Evolutionary conservation across 2,888 invertebrate species (phyloP).

Genomic region (Cheilosia urbana): DNA sequence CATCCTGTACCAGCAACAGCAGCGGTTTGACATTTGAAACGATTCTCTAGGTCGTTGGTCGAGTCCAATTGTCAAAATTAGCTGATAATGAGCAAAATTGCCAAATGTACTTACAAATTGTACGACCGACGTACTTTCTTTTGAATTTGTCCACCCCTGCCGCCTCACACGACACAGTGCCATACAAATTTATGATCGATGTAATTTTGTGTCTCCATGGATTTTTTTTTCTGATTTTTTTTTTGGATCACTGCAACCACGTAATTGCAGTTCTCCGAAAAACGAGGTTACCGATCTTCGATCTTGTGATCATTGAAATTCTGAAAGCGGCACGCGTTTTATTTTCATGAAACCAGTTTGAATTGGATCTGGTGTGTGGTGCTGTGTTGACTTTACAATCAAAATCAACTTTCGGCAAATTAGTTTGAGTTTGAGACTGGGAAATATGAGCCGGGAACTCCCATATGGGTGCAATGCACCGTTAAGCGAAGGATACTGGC

Average conservation of each 20-base stretch:
- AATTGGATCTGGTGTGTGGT: conserved; percentile 5
- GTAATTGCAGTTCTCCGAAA: conserved; percentile 55
- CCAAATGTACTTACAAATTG: conserved; percentile 22
- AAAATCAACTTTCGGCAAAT: conserved; percentile 27
- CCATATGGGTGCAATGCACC: conserved; percentile 54
- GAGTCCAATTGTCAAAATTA: conserved; percentile 43
- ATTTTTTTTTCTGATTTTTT: background rate
- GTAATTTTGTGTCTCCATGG: conserved; percentile 4
- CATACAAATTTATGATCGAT: background rate
- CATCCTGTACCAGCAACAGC: conserved; percentile 32
- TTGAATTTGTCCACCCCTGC: conserved; percentile 34
- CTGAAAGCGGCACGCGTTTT: conserved; percentile 26
- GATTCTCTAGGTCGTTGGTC: background rate
- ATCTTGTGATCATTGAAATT: conserved; percentile 45
- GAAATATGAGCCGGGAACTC: conserved; percentile 18
- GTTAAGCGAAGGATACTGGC: conserved; percentile 28
- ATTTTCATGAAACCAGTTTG: conserved; percentile 49
- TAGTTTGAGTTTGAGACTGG: background rate
- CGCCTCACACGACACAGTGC: background rate
- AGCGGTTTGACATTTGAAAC: conserved; percentile 5
- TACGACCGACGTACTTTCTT: conserved; percentile 29
- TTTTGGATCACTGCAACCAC: conserved; percentile 33
- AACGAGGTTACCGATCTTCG: conserved; percentile 52
- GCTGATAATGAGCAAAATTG: background rate
- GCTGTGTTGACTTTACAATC: conserved; percentile 22